Base-by-base conservation (phyloP, 1,140 invertebrate species). In the Lasioglossum albipes region DNA sequence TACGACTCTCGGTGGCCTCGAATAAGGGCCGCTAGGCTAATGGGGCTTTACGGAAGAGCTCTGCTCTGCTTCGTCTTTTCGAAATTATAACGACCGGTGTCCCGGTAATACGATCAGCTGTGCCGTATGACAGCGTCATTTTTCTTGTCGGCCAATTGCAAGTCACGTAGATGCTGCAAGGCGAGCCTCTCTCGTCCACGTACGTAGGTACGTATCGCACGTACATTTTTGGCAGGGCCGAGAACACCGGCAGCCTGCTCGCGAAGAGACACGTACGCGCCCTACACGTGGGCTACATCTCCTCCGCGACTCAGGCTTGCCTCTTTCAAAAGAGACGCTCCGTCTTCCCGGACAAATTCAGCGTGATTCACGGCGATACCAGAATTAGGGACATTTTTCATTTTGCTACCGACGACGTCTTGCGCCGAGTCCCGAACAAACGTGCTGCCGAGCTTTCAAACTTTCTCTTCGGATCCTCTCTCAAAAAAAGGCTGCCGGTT, bases 151-250 rank as follows among this genome's bases (percentile, higher is more conserved):
- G 78, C 73, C 84, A 87, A 88, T 88, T 89, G 87, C 88, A 81
- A 78, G 86, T 89, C 88, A 89, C 86, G 88, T 89, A 89, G 22
- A 82, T 69, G 87, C 70, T 85, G 79, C 87, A 73, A 85, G 84
- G 81, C 81, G 77, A 79, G 71, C 78, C 57, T 31, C 75, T 74
- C 67, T 22, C 59, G 22, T 49, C 64, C 80, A 65, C 76, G 64
- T 79, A 59, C 57, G 6, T 49, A 69, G 36, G 57, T 79, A 73
- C 79, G 80, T 86, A 83, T 87, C 81, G 81, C 75, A 81, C 75
- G 81, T 86, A 74, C 86, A 85, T 88, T 87, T 87, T 88, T 87
- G 86, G 86, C 83, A 80, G 75, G 71, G 42, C 18, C 36, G 77
- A 73, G 79, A 75, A 71, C 80, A 79, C 31, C 64, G 68, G 10